Conservation (phyloP, 2,888 invertebrate genomes). For the Rhopalosiphum nymphaeae region DNA sequence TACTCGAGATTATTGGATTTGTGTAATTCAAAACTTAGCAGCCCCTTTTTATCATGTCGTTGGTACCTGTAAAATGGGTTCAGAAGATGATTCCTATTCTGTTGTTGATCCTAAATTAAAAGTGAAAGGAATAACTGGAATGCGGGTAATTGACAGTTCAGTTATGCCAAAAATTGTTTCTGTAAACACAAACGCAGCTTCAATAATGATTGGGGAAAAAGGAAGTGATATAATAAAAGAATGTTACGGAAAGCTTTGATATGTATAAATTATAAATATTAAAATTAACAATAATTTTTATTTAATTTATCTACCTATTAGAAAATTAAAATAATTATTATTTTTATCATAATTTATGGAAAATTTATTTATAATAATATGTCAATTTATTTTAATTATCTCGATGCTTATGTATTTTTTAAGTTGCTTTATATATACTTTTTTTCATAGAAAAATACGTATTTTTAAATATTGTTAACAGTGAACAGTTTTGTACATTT, state of each 20-base stretch:
- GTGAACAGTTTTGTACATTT: too few relatives aligned
- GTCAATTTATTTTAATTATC: too few relatives aligned
- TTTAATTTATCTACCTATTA: not conserved
- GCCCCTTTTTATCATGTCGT: conserved; percentile 51
- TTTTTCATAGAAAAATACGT: too few relatives aligned
- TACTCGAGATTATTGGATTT: conserved; percentile 56
- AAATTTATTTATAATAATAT: too few relatives aligned
- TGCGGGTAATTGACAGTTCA: conserved; percentile 59
- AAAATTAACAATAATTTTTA: not conserved
- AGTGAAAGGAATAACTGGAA: conserved; percentile 47
- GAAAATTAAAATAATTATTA: too few relatives aligned
- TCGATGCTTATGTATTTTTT: too few relatives aligned
- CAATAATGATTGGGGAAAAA: conserved; percentile 64
- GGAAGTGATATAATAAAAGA: conserved; percentile 58
- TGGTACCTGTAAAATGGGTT: conserved; percentile 64
- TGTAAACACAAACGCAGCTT: conserved; percentile 55
- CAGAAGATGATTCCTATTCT: conserved; percentile 6
- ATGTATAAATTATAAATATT: not conserved
- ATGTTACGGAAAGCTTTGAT: not conserved
- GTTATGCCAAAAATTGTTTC: conserved; percentile 58
- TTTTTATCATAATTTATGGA: too few relatives aligned
- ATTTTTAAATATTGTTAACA: too few relatives aligned
- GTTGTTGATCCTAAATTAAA: conserved; percentile 54
- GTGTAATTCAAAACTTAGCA: conserved; percentile 42
- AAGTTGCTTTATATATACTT: too few relatives aligned